These are phyloP conservation scores for Drosophila ananassae DNA, from an alignment of 1,140 invertebrate genomes.

Conservation along the genomic window DNA sequence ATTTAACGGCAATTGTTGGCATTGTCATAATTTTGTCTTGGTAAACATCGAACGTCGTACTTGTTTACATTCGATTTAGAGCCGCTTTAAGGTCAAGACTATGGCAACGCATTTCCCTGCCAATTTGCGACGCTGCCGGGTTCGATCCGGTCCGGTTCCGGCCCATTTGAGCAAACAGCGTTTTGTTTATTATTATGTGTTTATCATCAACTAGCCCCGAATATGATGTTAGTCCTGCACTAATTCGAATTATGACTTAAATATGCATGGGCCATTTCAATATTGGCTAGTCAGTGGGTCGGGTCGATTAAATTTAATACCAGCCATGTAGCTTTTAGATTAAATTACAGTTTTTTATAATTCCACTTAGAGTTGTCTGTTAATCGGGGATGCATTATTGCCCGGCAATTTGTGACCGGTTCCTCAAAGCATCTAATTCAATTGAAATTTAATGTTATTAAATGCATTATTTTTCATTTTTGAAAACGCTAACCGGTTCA, in stretches of 20 bases:
- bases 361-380: slow-evolving; percentile 18
- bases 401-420: slow-evolving; percentile 41
- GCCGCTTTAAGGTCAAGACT: slow-evolving; percentile 35
- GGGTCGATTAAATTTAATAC: slow-evolving; percentile 33
- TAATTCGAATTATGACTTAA: slow-evolving; percentile 48
- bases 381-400: slow-evolving; percentile 42
- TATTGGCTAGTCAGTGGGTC: not conserved
- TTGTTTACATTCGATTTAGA: slow-evolving; percentile 33
- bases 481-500: not conserved
- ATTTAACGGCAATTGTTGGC: slow-evolving; percentile 20
- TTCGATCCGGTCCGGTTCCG: slow-evolving; percentile 39
- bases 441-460: slow-evolving; percentile 16
- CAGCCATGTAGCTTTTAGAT: slow-evolving; percentile 13
- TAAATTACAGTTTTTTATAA: slow-evolving; percentile 20
- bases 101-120: slow-evolving; percentile 17
- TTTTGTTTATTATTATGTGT: slow-evolving; percentile 32
- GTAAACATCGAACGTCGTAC: slow-evolving; percentile 8
- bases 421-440: slow-evolving; percentile 9
- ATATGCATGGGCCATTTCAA: slow-evolving; percentile 3
- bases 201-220: slow-evolving; percentile 15
- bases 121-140: slow-evolving; percentile 27
- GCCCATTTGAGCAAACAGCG: slow-evolving; percentile 25
- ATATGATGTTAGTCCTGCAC: slow-evolving; percentile 40
- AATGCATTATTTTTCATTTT: not conserved
- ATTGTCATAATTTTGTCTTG: slow-evolving; percentile 6